Percentiles rank a stretch among this genome's conserved stretches.
Conservation (phyloP, 1,140 invertebrate genomes). For the Neoseiulus cucumeris region DNA sequence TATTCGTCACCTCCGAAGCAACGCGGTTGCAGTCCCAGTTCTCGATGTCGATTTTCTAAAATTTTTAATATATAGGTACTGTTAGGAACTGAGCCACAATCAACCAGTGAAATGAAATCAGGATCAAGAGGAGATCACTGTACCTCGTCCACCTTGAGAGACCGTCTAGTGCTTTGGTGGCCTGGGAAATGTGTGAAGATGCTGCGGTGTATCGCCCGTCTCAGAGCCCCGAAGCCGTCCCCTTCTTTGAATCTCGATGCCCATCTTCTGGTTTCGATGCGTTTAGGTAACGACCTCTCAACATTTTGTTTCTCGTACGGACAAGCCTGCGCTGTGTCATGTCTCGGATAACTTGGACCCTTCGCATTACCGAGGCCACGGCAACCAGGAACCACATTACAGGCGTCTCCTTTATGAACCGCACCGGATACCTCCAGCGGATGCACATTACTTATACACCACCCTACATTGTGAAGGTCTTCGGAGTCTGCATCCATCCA, state of each 20-base stretch:
- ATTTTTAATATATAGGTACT: no score
- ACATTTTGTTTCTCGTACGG: background rate
- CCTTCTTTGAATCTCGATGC: no score
- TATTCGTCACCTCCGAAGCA: background rate
- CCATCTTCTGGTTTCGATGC: background rate
- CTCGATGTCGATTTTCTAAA: background rate
- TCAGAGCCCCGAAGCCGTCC: no score
- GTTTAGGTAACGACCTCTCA: background rate
- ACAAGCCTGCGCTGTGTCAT: background rate
- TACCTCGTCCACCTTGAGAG: no score
- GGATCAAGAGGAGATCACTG: no score
- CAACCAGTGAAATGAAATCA: no score
- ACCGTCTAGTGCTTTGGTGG: no score
- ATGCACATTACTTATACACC: slow-evolving; percentile 62
- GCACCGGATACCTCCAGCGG: slow-evolving; percentile 27
- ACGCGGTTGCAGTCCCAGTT: background rate
- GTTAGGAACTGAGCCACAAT: no score
- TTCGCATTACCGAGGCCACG: background rate
- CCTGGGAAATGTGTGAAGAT: background rate
- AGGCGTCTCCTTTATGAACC: background rate
- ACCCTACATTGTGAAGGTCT: slow-evolving; percentile 75
- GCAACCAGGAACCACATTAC: background rate
- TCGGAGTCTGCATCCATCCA: slow-evolving; percentile 78
- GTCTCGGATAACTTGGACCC: background rate
- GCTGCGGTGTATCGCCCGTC: background rate